Conservation (phyloP, 1,140 invertebrate genomes). For the Diachasma alloeum region DNA sequence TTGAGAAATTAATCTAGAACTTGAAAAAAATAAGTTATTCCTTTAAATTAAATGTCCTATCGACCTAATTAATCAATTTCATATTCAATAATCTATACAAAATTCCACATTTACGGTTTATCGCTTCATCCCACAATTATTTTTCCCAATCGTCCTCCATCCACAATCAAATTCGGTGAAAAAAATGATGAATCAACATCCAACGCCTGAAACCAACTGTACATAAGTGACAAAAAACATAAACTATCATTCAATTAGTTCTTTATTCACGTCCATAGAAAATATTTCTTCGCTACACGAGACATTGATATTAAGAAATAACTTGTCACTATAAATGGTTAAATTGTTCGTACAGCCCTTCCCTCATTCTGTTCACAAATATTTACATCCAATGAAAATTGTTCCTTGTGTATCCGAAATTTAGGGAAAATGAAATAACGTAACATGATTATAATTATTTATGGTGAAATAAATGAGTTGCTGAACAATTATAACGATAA, state of each 20-base stretch:
- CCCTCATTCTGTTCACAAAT: not conserved
- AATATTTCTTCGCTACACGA: not conserved
- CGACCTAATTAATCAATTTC: no score
- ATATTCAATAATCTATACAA: no score
- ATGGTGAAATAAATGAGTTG: not conserved
- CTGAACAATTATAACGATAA: not conserved
- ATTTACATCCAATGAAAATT: not conserved
- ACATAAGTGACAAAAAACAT: not conserved
- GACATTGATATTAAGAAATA: not conserved
- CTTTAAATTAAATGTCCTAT: no score
- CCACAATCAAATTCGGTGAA: no score
- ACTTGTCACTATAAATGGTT: not conserved
- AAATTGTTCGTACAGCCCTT: not conserved
- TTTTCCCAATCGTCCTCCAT: no score
- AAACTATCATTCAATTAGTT: conserved; percentile 16
- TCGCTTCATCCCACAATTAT: not conserved
- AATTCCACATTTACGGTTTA: no score
- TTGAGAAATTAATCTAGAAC: no score
- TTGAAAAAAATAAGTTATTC: no score
- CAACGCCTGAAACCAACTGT: not conserved
- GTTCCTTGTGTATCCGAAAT: not conserved
- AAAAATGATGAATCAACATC: not conserved
- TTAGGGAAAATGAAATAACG: not conserved
- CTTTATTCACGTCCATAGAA: not conserved
- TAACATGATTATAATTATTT: not conserved